phyloP scores from a whole-genome alignment of 2,113 vertebrate species.

The Pseudolaguvia tuberculata region DNA sequence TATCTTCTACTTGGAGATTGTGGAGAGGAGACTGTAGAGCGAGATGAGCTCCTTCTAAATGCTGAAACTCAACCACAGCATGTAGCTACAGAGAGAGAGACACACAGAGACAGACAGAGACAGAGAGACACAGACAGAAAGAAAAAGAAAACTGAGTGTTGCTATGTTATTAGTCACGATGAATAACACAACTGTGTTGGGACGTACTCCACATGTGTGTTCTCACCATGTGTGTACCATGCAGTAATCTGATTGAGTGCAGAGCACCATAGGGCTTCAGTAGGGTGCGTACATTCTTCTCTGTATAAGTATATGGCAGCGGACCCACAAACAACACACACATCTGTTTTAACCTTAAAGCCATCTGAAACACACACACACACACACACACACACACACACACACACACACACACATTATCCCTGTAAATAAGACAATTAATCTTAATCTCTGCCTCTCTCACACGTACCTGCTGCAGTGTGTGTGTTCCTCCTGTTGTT shows the following conservation, averaged over 20 bases:
- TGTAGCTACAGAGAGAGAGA: slow-evolving; percentile 67
- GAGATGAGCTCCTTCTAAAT: slow-evolving; percentile 80
- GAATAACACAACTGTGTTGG: too few relatives aligned
- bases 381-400: background rate
- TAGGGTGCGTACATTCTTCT: slow-evolving; percentile 20
- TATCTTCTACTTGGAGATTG: slow-evolving; percentile 52
- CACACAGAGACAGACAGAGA: background rate
- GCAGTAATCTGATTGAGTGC: slow-evolving; percentile 14
- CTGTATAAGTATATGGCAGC: background rate
- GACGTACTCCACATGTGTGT: background rate
- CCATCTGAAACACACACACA: slow-evolving; percentile 40
- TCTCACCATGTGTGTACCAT: slow-evolving; percentile 25
- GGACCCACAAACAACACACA: slow-evolving; percentile 42
- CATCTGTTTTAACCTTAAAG: slow-evolving; percentile 21
- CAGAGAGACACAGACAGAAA: background rate
- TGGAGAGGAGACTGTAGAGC: slow-evolving; percentile 70
- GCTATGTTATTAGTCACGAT: too few relatives aligned
- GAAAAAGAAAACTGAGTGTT: background rate
- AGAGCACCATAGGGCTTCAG: slow-evolving; percentile 30
- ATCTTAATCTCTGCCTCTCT: too few relatives aligned
- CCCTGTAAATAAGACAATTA: too few relatives aligned
- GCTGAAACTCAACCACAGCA: slow-evolving; percentile 72
- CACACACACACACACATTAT: background rate
- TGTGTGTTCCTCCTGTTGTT: background rate
- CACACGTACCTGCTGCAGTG: slow-evolving; percentile 29